These are phyloP conservation scores for Serinus canaria DNA, from an alignment of 2,113 vertebrate genomes.

Conservation along the genomic window DNA sequence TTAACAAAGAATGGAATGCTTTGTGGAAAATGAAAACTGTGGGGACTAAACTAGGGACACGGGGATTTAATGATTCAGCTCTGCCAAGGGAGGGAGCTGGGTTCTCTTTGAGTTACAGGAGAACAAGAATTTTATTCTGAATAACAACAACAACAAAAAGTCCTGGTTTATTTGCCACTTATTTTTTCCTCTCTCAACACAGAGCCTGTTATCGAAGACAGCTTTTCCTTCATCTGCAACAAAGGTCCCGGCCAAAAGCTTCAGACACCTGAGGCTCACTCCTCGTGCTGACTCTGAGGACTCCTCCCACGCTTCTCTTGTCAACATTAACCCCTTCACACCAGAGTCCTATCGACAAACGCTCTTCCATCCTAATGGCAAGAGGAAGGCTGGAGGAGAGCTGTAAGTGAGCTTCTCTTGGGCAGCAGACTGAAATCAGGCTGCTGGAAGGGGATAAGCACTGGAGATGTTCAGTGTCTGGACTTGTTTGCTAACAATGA, in stretches of 20 bases:
- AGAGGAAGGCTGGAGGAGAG: conserved; percentile 75
- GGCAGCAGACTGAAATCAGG: not conserved
- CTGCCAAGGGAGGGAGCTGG: not conserved
- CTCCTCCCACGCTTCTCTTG: conserved; percentile 59
- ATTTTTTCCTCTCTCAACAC: not conserved
- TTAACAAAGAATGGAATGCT: not conserved
- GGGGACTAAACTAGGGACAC: not conserved
- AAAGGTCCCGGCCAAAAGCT: conserved; percentile 63
- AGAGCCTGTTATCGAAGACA: conserved; percentile 82
- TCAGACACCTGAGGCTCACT: conserved; percentile 61
- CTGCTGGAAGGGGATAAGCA: not conserved
- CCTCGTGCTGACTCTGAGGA: conserved; percentile 49
- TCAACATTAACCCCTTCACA: conserved; percentile 96
- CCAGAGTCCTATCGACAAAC: conserved; percentile 79
- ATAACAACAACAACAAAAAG: not conserved
- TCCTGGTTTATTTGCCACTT: not conserved
- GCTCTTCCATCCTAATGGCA: conserved; percentile 63
- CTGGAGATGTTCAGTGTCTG: not conserved
- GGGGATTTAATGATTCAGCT: not conserved
- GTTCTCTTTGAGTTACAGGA: not conserved
- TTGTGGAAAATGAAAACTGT: not conserved
- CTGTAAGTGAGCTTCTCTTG: conserved; percentile 54
- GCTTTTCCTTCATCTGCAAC: conserved; percentile 68
- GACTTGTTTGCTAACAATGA: not conserved
- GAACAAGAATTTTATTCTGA: not conserved